A percentile compares a stretch with the other conserved stretches of the same genome.
phyloP scores from a whole-genome alignment of 1,140 invertebrate genomes.

The Geopemphigus sp. region DNA sequence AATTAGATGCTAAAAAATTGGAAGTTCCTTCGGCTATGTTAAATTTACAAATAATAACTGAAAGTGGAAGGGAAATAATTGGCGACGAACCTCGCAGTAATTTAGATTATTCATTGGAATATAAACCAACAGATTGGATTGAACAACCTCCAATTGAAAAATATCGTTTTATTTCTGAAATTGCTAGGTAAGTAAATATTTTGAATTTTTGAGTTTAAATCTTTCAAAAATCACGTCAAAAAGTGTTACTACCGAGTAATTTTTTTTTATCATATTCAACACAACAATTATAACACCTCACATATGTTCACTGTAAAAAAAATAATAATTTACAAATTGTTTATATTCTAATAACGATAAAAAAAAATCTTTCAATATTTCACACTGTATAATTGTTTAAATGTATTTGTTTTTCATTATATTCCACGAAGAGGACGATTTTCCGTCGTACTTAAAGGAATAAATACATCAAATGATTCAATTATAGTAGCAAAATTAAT shows the following conservation, averaged over 20 bases:
- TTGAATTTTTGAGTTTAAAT: too few relatives aligned
- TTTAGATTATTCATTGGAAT: slow-evolving; percentile 73
- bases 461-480: slow-evolving; percentile 69
- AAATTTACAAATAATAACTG: slow-evolving; percentile 78
- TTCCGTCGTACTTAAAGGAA: slow-evolving; percentile 78
- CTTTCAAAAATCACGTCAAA: too few relatives aligned
- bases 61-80: slow-evolving; percentile 71
- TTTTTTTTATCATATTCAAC: too few relatives aligned
- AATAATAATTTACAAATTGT: too few relatives aligned
- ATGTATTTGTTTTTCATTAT: slow-evolving; percentile 49
- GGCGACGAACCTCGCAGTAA: slow-evolving; percentile 63
- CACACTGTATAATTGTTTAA: not conserved
- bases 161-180: slow-evolving; percentile 80
- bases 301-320: too few relatives aligned
- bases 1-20: slow-evolving; percentile 63
- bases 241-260: too few relatives aligned
- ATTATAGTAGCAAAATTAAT: slow-evolving; percentile 78
- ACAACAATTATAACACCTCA: too few relatives aligned
- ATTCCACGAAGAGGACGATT: slow-evolving; percentile 70
- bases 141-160: slow-evolving; percentile 68
- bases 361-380: too few relatives aligned
- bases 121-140: slow-evolving; percentile 70
- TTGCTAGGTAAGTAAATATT: slow-evolving; percentile 57
- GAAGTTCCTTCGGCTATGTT: slow-evolving; percentile 75
- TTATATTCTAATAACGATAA: too few relatives aligned